phyloP scores from a whole-genome alignment of 1,140 invertebrate genomes.

The Drosophila rhopaloa region DNA sequence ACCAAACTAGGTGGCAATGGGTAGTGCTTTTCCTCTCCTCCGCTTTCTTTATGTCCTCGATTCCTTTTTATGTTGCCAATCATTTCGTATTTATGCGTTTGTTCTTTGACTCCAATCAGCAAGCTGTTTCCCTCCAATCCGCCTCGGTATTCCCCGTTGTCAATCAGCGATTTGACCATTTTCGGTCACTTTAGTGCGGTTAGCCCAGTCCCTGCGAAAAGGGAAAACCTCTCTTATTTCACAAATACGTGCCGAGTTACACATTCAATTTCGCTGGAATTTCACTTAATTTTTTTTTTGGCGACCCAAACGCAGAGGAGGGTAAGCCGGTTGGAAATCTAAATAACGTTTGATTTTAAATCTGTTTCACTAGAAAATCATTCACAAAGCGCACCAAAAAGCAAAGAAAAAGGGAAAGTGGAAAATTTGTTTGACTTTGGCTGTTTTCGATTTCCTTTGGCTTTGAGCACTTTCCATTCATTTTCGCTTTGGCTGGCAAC shows the following conservation, averaged over 20 bases:
- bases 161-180: conserved; percentile 69
- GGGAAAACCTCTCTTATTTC: neutral
- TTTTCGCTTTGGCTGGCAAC: conserved; percentile 1
- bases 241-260: conserved; percentile 9
- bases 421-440: conserved; percentile 16
- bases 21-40: conserved; percentile 6
- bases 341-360: conserved; percentile 44
- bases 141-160: conserved; percentile 29
- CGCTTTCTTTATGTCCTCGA: conserved; percentile 24
- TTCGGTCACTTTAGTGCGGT: conserved; percentile 48
- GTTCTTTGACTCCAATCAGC: conserved; percentile 59
- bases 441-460: conserved; percentile 15
- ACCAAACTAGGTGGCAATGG: conserved; percentile 60
- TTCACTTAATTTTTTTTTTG: conserved; percentile 49
- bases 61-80: conserved; percentile 69
- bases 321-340: conserved; percentile 14
- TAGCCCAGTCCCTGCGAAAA: neutral
- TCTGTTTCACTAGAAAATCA: conserved; percentile 27
- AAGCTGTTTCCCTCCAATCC: conserved; percentile 15
- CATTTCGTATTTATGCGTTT: conserved; percentile 79
- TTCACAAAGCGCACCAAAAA: conserved; percentile 7
- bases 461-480: conserved; percentile 23
- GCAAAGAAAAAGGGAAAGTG: neutral
- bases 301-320: conserved; percentile 8
- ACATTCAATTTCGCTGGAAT: conserved; percentile 43